Percentiles rank a stretch among this genome's conserved stretches.
Conservation (phyloP, 1,140 invertebrate genomes). For the Nasonia giraulti region DNA sequence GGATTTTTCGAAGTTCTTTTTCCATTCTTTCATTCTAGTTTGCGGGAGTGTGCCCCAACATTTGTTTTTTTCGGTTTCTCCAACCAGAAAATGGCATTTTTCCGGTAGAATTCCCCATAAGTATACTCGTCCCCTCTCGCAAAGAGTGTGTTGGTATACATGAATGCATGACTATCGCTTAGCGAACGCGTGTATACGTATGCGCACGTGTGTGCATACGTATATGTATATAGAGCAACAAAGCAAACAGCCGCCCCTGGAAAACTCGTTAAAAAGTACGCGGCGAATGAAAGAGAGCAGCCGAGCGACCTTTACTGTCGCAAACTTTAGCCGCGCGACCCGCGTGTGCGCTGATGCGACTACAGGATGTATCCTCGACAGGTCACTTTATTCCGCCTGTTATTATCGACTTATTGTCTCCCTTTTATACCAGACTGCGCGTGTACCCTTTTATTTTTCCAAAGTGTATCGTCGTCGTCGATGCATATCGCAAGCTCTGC, state of each 20-base stretch:
- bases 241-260: not conserved
- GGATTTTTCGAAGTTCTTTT: too few relatives aligned
- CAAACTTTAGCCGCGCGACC: not conserved
- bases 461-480: not conserved
- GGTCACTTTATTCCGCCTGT: not conserved
- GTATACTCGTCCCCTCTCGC: too few relatives aligned
- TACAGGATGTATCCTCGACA: not conserved
- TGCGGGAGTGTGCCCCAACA: too few relatives aligned
- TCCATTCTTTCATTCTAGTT: too few relatives aligned
- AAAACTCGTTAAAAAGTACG: slow-evolving; percentile 27
- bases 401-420: slow-evolving; percentile 8
- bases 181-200: not conserved
- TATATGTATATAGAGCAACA: not conserved
- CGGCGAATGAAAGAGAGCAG: not conserved
- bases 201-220: too few relatives aligned
- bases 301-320: not conserved
- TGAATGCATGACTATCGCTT: not conserved
- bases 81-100: too few relatives aligned
- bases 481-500: too few relatives aligned
- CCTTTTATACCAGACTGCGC: not conserved
- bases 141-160: not conserved
- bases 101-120: too few relatives aligned
- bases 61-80: too few relatives aligned
- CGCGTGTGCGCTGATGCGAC: not conserved
- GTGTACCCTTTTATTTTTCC: not conserved